Base-by-base conservation (phyloP, 2,888 invertebrate genomes). In the Epistrophella euchroma region DNA sequence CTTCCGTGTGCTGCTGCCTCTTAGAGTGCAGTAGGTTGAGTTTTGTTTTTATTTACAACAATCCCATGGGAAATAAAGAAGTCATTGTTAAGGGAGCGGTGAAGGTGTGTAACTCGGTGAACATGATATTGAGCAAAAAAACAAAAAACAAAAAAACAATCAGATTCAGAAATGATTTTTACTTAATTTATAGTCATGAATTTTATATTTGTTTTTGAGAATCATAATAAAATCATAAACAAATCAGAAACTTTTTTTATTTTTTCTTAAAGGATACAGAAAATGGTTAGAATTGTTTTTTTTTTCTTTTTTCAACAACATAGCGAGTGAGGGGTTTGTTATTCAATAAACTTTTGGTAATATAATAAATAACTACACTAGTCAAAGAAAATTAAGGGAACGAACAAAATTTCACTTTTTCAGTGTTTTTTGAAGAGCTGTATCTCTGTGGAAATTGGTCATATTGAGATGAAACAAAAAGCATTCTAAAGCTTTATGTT, bases 171-270 rank as follows among this genome's bases (percentile, higher is more conserved):
- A 40, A 80, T 72, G 76, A 85, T 76, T 80, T 81, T 80, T 62
- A 52, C 72, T 85, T 73, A 77, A 85, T 85, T 77, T 64, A 32
- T 32, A 62, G 81, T 81, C 73, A 85, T 85, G 70, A 81, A 85
- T 66, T 80, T 85, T 72, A 76, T 66, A 84, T 84, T 71, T 60
- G 58, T 37, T 72, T 15, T 13, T 40, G 13, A 58, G 40, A 77
- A 60, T n/a, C 40, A 60, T 28, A 55, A 47, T n/a, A 28, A 25
- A 15, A 22, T 47, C 47, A 47, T 43, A 7, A 43, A 40, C 13
- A 43, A 43, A 43, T n/a, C 15, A 13, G 1, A 47, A 19, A 25
- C 10, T 25, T 43, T 40, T 40, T 4, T 5, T 5, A 19, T 47
- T 19, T 4, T 47, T 47, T 64, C 43, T 43, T 43, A 25, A 64